A percentile compares a stretch with the other conserved stretches of the same genome.
Conservation (phyloP, 1,140 invertebrate genomes). For the Pinna nobilis region DNA sequence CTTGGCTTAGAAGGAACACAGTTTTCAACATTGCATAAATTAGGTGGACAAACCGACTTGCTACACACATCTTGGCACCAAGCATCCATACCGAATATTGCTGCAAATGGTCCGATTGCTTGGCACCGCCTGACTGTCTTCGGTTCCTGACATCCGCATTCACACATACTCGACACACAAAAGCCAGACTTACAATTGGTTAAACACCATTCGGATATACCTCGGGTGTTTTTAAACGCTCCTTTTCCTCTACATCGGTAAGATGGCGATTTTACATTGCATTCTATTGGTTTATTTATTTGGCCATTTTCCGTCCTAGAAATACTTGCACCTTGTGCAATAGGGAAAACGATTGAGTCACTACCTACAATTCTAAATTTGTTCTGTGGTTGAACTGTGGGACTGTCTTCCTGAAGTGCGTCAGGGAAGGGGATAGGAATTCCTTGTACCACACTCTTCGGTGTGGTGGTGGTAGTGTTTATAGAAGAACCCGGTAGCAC, state of each 20-base stretch:
- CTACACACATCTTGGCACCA: constrained; percentile 26
- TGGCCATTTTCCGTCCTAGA: not conserved
- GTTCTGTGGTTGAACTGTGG: not conserved
- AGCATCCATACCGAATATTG: constrained; percentile 25
- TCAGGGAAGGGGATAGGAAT: too few species aligned
- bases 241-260: constrained; percentile 26
- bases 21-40: constrained; percentile 28
- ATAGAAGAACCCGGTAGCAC: too few species aligned
- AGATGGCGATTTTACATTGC: constrained; percentile 12
- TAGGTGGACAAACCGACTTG: constrained; percentile 1
- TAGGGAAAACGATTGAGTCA: not conserved
- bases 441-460: too few species aligned
- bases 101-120: constrained; percentile 15
- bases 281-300: not conserved
- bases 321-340: not conserved
- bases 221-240: constrained; percentile 13
- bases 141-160: constrained; percentile 23
- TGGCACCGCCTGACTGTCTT: constrained; percentile 3
- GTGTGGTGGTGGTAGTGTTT: too few species aligned
- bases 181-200: constrained; percentile 6
- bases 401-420: too few species aligned
- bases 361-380: not conserved
- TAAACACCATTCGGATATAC: constrained; percentile 27
- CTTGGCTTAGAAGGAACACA: too few species aligned
- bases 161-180: constrained; percentile 27